Percentiles rank a stretch among this genome's conserved stretches.
These are phyloP conservation scores for Oriolus oriolus DNA, from an alignment of 2,113 vertebrate genomes.

Conservation along the genomic window DNA sequence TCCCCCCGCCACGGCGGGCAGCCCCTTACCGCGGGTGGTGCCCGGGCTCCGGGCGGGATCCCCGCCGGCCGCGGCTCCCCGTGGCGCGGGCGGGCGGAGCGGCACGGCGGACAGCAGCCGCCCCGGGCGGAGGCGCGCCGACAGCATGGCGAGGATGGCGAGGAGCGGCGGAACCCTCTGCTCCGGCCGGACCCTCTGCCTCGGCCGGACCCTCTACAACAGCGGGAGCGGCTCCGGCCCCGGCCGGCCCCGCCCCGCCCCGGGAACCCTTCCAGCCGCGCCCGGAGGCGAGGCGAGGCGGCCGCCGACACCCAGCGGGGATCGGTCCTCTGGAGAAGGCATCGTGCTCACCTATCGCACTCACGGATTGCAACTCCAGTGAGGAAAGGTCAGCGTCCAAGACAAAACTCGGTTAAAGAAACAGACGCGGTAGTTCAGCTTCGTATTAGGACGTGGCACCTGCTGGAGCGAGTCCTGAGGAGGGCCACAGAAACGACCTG, in stretches of 20 bases:
- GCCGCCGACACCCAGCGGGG: too few species aligned
- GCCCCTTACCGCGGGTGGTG: not conserved
- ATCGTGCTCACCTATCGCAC: fast-evolving
- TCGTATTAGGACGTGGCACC: not conserved
- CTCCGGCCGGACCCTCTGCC: not conserved
- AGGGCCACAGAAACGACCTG: not conserved
- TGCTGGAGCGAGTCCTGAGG: not conserved
- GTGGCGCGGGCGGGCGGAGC: not conserved
- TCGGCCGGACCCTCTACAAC: not conserved
- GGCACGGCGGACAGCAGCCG: not conserved
- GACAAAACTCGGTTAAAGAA: not conserved
- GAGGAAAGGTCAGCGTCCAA: fast-evolving
- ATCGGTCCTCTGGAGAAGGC: too few species aligned
- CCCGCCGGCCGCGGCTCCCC: not conserved
- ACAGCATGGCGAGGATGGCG: not conserved
- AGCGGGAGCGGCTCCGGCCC: not conserved
- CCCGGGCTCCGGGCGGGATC: not conserved
- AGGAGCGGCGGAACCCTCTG: not conserved
- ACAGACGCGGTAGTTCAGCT: not conserved
- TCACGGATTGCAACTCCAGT: fast-evolving
- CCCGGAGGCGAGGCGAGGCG: not conserved
- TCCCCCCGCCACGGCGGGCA: too few species aligned
- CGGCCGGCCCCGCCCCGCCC: not conserved
- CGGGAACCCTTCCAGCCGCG: not conserved
- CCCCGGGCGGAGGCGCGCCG: not conserved